These are phyloP conservation scores for Baccha elongata DNA, from an alignment of 2,888 invertebrate genomes.

Conservation along the genomic window DNA sequence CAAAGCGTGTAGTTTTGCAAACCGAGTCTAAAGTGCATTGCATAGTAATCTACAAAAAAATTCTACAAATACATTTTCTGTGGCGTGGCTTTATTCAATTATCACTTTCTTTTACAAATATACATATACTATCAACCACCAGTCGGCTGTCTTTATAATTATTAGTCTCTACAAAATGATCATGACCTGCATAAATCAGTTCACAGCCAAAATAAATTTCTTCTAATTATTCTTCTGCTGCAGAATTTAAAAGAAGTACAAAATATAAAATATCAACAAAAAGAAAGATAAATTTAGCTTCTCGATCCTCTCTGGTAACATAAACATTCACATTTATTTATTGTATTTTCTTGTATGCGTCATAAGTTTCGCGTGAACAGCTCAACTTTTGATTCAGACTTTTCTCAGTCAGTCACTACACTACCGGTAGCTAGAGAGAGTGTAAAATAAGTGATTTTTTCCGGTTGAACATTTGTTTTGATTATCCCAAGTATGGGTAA, in stretches of 20 bases:
- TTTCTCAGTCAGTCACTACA: constrained; percentile 34
- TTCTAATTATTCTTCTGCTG: constrained; percentile 8
- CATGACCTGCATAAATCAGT: too few relatives aligned
- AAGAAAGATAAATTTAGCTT: constrained; percentile 51
- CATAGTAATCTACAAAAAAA: too few relatives aligned
- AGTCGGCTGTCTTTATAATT: not conserved
- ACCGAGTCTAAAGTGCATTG: too few relatives aligned
- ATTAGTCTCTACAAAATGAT: not conserved
- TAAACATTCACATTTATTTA: not conserved
- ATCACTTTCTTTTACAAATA: too few relatives aligned
- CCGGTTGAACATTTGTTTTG: constrained; percentile 27
- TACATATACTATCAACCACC: too few relatives aligned
- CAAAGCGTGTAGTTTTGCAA: too few relatives aligned
- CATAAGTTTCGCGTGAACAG: constrained; percentile 8
- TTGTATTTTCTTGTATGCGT: constrained; percentile 18
- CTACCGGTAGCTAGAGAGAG: constrained; percentile 14
- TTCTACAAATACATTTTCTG: too few relatives aligned
- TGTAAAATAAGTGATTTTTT: constrained; percentile 51
- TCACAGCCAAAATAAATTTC: constrained; percentile 28
- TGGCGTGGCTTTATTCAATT: too few relatives aligned
- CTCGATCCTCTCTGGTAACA: constrained; percentile 15
- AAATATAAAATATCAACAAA: constrained; percentile 21
- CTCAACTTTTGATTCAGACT: not conserved
- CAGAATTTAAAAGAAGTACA: not conserved
- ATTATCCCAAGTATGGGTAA: constrained; percentile 52